Base-by-base conservation (phyloP, 2,113 vertebrate species). In the Eublepharis macularius region DNA sequence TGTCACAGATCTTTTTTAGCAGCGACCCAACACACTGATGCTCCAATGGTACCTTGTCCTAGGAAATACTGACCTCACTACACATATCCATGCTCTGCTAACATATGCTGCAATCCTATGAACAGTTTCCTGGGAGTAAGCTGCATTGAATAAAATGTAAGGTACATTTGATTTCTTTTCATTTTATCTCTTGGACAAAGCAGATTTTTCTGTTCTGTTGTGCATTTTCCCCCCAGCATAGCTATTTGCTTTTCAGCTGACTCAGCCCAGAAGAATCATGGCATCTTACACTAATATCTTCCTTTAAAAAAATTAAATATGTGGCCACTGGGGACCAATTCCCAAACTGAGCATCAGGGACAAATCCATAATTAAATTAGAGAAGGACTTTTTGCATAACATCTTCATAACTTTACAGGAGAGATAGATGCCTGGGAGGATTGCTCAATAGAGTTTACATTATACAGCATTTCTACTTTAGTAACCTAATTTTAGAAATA, bases 321-420 rank as follows among this genome's bases (percentile, higher is more conserved):
- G 36, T 83, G 43, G 6, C 49, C 39, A 63, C 66, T 82, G 47
- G 32, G 84, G 65, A 19, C 74, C n/a, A 73, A 74, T 77, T 86
- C 12, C 6, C 4, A 57, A 2, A 13, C 0, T 83, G 29, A 29
- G n/a, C 10, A 86, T 63, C 24, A 57, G 74, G 73, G 70, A 21
- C 43, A 82, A 69, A 87, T 83, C 45, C 89, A 29, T 49, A 65
- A 24, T 1, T 82, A 41, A 57, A 41, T 82, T 89, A 47, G 29
- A 76, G 68, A 49, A 69, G 49, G 49, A 51, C 49, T 19, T 26
- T 80, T 2, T 6, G 75, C 32, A 49, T 11, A 68, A 74, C 41
- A 57, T 82, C 16, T 47, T 29, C 43, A 4, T 47, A 34, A 75
- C 16, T 47, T 29, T 36, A 4, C 45, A 34, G 72, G 69, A 79